Evolutionary conservation across 2,797 vertebrate species (phyloP).

Genomic region (Poeciliopsis paucimaculata): DNA sequence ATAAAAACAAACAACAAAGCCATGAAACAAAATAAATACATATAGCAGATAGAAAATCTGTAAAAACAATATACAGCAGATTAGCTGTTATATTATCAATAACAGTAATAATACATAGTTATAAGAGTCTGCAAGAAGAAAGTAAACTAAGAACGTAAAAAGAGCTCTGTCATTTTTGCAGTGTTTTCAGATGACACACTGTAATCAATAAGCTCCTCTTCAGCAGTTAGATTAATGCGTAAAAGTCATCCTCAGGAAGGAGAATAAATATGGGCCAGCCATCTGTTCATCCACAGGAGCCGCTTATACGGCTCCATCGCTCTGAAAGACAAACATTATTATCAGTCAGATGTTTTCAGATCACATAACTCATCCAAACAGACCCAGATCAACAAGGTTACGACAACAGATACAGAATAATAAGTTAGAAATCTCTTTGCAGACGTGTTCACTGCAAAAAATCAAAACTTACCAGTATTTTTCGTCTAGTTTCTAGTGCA

Average conservation of each 20-base stretch:
- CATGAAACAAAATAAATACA: not conserved
- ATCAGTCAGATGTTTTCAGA: constrained; percentile 5
- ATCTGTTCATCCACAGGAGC: not conserved
- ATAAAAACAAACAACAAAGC: not conserved
- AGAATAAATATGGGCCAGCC: constrained; percentile 30
- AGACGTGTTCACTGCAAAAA: not conserved
- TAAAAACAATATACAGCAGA: not conserved
- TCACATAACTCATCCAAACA: not conserved
- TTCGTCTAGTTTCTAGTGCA: too few species aligned
- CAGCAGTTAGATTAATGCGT: constrained; percentile 2
- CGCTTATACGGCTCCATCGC: constrained; percentile 51
- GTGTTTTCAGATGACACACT: constrained; percentile 10
- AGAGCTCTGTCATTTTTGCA: constrained; percentile 51
- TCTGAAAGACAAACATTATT: constrained; percentile 66
- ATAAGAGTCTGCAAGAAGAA: not conserved
- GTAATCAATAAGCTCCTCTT: constrained; percentile 42
- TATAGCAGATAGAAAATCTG: not conserved
- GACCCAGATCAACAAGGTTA: not conserved
- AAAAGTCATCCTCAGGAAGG: constrained; percentile 4
- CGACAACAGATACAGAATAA: not conserved
- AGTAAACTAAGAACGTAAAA: constrained; percentile 9
- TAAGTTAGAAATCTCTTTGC: not conserved
- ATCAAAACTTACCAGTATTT: too few species aligned
- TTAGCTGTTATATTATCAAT: not conserved
- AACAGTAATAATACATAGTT: not conserved